Evolutionary conservation across 2,113 vertebrate genomes (phyloP).

Genomic region (Glaucidium brasilianum): DNA sequence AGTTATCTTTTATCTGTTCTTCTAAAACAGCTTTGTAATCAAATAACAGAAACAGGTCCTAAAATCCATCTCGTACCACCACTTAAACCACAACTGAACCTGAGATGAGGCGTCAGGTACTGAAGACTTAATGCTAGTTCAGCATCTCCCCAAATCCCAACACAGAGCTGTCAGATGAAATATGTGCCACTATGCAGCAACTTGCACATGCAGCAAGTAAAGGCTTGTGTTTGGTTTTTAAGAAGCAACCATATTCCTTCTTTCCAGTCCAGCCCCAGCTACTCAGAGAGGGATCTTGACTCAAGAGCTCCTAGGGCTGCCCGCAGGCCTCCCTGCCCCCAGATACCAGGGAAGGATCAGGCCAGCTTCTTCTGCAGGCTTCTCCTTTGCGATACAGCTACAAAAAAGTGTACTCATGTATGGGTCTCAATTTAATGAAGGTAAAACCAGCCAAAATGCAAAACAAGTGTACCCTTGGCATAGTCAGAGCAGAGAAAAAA

Average conservation of each 20-base stretch:
- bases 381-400: not conserved
- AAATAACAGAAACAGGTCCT: not conserved
- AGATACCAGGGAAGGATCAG: not conserved
- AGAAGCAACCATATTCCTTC: not conserved
- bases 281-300: not conserved
- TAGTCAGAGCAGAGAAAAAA: not conserved
- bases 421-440: not conserved
- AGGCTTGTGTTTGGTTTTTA: not conserved
- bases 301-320: not conserved
- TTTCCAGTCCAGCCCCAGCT: not conserved
- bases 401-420: accelerated
- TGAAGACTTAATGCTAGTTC: not conserved
- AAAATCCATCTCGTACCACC: not conserved
- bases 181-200: accelerated
- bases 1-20: too few relatives aligned
- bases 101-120: not conserved
- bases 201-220: not conserved
- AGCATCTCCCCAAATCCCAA: not conserved
- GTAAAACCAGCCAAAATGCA: not conserved
- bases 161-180: not conserved
- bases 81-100: not conserved
- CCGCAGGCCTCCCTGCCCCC: not conserved
- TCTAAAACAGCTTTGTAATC: not conserved
- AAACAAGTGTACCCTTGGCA: not conserved
- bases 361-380: not conserved